These are phyloP conservation scores for Lithophane ornitopus DNA, from an alignment of 2,888 invertebrate species.

Conservation along the genomic window DNA sequence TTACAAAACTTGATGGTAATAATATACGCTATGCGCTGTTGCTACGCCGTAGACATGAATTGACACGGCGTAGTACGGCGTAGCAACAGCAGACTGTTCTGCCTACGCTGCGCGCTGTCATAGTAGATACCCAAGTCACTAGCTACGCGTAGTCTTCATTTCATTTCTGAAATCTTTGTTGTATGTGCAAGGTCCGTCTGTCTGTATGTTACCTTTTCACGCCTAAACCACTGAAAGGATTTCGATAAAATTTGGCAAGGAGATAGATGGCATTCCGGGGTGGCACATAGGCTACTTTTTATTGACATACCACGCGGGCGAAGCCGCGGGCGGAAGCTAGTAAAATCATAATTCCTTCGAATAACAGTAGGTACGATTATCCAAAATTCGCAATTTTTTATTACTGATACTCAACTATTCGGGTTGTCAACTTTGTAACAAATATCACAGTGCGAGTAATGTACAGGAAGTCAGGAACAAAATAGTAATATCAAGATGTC, in stretches of 20 bases:
- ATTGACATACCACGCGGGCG: too few relatives aligned
- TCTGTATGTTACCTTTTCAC: too few relatives aligned
- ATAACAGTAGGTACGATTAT: not conserved
- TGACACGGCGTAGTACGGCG: not conserved
- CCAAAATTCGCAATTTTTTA: not conserved
- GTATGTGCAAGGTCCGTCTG: too few relatives aligned
- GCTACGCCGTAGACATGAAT: conserved; percentile 19
- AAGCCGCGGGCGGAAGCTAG: too few relatives aligned
- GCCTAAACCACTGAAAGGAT: too few relatives aligned
- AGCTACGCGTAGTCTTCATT: not conserved
- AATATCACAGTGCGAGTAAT: conserved; percentile 30
- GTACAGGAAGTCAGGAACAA: conserved; percentile 36
- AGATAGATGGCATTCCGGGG: too few relatives aligned
- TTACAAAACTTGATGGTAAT: not conserved
- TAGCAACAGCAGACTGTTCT: too few relatives aligned
- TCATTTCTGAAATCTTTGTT: not conserved
- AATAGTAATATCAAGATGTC: conserved; percentile 58
- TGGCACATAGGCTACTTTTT: too few relatives aligned
- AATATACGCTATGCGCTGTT: not conserved
- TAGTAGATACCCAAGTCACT: conserved; percentile 7
- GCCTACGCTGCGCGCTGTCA: conserved; percentile 16
- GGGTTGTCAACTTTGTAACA: conserved; percentile 42
- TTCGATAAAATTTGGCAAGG: too few relatives aligned
- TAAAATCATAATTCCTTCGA: not conserved
- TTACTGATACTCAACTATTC: conserved; percentile 19